Evolutionary conservation across 2,797 vertebrate species (phyloP).

Genomic region (Xiphorhynchus erythropygius): DNA sequence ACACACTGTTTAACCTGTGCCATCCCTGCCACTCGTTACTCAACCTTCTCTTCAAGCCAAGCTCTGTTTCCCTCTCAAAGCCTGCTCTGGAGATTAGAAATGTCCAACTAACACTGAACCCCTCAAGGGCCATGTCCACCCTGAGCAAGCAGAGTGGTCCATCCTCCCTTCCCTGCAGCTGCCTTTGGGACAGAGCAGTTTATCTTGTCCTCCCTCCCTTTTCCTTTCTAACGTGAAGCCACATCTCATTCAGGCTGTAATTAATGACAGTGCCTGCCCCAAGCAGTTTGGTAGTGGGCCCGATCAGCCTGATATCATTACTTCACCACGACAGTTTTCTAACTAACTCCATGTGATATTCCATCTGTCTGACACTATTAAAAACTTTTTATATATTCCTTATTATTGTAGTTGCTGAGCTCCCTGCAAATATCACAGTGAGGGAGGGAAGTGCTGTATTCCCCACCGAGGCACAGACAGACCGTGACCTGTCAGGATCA

Average conservation of each 20-base stretch:
- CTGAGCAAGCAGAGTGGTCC: not conserved
- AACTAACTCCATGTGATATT: constrained; percentile 54
- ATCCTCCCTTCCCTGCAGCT: not conserved
- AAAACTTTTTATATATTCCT: constrained; percentile 27
- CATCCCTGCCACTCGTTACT: not conserved
- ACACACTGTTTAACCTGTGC: not conserved
- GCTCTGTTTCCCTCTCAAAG: accelerated
- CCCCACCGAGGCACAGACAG: not conserved
- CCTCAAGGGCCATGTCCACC: accelerated
- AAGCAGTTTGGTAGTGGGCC: constrained; percentile 57
- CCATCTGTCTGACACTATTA: constrained; percentile 56
- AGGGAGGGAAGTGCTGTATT: constrained; percentile 27
- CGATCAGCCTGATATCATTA: constrained; percentile 61
- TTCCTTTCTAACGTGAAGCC: not conserved
- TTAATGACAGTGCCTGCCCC: constrained; percentile 53
- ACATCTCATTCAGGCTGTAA: not conserved
- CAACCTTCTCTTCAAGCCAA: not conserved
- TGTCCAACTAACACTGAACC: accelerated
- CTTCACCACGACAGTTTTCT: constrained; percentile 50
- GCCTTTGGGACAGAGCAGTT: not conserved
- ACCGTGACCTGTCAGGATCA: constrained; percentile 8
- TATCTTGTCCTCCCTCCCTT: accelerated
- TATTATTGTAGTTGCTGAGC: constrained; percentile 29
- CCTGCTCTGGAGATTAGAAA: not conserved
- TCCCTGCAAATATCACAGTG: not conserved